Conservation (phyloP, 1,140 invertebrate genomes). For the Drosophila triauraria region DNA sequence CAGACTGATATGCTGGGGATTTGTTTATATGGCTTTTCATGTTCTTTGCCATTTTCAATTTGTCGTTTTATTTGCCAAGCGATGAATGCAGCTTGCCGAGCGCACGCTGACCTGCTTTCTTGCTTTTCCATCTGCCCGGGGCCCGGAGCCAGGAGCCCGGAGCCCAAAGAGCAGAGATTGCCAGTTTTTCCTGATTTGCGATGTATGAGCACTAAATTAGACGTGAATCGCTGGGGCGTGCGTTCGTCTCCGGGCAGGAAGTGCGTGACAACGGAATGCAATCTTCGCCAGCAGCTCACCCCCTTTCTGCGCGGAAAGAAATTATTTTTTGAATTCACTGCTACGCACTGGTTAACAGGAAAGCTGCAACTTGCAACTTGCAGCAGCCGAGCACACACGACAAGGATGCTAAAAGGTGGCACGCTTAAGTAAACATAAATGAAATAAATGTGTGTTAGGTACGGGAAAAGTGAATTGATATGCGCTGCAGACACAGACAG, state of each 20-base stretch:
- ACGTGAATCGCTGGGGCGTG: conserved; percentile 45
- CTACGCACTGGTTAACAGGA: conserved; percentile 48
- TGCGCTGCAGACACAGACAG: conserved; percentile 19
- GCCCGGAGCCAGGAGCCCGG: background rate
- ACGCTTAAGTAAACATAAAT: conserved; percentile 62
- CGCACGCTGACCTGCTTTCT: conserved; percentile 43
- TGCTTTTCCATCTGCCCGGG: background rate
- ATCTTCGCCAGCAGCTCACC: conserved; percentile 6
- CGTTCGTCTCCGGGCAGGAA: conserved; percentile 28
- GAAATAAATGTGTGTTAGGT: conserved; percentile 48
- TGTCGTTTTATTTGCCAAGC: conserved; percentile 47
- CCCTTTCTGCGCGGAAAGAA: conserved; percentile 35
- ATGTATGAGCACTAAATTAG: conserved; percentile 53
- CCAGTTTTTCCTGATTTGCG: conserved; percentile 43
- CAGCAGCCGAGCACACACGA: conserved; percentile 10
- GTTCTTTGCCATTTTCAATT: conserved; percentile 46
- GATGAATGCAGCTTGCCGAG: conserved; percentile 23
- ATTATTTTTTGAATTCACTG: conserved; percentile 52
- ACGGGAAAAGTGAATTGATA: conserved; percentile 45
- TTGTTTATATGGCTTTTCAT: conserved; percentile 16
- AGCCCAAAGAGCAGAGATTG: conserved; percentile 36
- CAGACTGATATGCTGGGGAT: conserved; percentile 12
- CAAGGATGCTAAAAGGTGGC: conserved; percentile 33
- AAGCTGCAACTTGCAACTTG: conserved; percentile 20
- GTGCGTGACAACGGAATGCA: conserved; percentile 48